phyloP scores from a whole-genome alignment of 2,888 invertebrate species.

The Tiliacea aurago region DNA sequence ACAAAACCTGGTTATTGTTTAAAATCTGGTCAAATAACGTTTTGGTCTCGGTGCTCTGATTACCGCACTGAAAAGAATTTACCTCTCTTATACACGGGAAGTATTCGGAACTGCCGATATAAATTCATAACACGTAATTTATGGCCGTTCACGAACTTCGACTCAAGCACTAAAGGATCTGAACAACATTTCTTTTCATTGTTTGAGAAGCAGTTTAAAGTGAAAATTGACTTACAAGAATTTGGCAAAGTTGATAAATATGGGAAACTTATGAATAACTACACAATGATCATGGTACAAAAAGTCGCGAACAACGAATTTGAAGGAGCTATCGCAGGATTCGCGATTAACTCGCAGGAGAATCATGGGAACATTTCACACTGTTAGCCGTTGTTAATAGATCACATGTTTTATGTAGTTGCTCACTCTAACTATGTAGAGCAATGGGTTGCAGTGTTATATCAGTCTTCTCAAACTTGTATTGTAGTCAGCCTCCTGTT shows the following conservation, averaged over 20 bases:
- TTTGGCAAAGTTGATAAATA: conserved; percentile 63
- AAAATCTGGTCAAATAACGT: conserved; percentile 49
- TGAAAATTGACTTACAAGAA: conserved; percentile 61
- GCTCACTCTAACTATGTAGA: conserved; percentile 45
- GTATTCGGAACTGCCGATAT: conserved; percentile 56
- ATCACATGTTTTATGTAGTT: conserved; percentile 50
- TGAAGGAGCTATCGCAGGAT: conserved; percentile 66
- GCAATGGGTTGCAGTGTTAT: conserved; percentile 59
- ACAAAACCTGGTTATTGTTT: conserved; percentile 56
- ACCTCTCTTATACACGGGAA: not conserved
- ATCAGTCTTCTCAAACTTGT: conserved; percentile 16
- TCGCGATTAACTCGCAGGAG: not conserved
- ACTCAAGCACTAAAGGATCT: conserved; percentile 47
- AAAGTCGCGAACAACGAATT: conserved; percentile 60
- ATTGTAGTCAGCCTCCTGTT: conserved; percentile 44
- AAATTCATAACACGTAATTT: conserved; percentile 64
- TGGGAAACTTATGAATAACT: conserved; percentile 62
- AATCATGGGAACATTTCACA: conserved; percentile 41
- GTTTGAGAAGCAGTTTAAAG: conserved; percentile 60
- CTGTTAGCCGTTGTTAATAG: conserved; percentile 61
- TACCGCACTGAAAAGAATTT: conserved; percentile 18
- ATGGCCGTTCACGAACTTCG: conserved; percentile 69
- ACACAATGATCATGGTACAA: conserved; percentile 56
- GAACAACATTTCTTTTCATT: conserved; percentile 66
- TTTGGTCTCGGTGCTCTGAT: conserved; percentile 42